These are phyloP conservation scores for Craniophora ligustri DNA, from an alignment of 2,888 invertebrate genomes.

Conservation along the genomic window DNA sequence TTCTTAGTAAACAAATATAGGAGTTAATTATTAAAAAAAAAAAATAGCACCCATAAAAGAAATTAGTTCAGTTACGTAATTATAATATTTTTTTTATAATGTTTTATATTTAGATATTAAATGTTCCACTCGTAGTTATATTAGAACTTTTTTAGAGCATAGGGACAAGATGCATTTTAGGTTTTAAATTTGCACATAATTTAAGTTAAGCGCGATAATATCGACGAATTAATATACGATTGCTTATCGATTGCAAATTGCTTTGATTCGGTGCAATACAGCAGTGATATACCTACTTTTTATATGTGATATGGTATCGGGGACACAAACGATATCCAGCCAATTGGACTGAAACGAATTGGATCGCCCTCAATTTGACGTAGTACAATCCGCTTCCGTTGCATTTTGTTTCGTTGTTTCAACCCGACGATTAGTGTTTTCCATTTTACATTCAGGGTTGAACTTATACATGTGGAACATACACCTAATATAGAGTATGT, in stretches of 20 bases:
- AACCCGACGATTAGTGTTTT: constrained; percentile 64
- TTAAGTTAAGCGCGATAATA: constrained; percentile 18
- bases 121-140: not conserved
- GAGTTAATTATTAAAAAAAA: no score
- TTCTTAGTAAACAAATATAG: no score
- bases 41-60: no score
- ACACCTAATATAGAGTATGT: constrained; percentile 40
- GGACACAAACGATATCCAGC: constrained; percentile 84
- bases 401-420: constrained; percentile 80
- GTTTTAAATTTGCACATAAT: constrained; percentile 20
- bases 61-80: no score
- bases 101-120: no score
- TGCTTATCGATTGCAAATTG: constrained; percentile 69
- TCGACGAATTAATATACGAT: constrained; percentile 58
- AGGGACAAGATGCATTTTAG: constrained; percentile 6
- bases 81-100: no score
- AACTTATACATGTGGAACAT: constrained; percentile 26
- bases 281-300: constrained; percentile 63
- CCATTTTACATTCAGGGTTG: constrained; percentile 54
- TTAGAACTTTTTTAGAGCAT: no score
- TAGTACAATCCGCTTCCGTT: constrained; percentile 78
- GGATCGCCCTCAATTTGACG: constrained; percentile 86
- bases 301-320: constrained; percentile 75
- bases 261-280: constrained; percentile 74
- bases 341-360: constrained; percentile 88